Base-by-base conservation (phyloP, 2,797 vertebrate genomes). In the Peromyscus attwateri region DNA sequence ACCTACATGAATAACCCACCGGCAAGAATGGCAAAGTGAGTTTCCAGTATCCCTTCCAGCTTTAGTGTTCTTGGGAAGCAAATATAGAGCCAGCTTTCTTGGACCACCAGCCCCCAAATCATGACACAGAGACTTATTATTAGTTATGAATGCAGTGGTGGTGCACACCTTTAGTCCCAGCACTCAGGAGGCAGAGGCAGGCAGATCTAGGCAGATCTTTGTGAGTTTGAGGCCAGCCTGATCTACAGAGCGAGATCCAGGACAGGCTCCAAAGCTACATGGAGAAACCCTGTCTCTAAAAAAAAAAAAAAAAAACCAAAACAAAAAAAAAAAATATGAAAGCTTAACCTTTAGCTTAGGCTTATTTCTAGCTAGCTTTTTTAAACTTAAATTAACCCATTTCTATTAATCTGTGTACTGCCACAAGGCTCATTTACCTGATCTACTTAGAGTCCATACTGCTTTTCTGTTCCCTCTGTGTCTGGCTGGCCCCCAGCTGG, bases 191-290 rank as follows among this genome's bases (percentile, higher is more conserved):
- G 52, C 52, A 13, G 52, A 52, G 52, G 52, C 52, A 52, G 52
- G 52, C 14, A 3, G 3, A 52, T 52, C 2, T 52, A n/a, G n/a
- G n/a, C n/a, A n/a, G n/a, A n/a, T n/a, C n/a, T n/a, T 52, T 0
- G 13, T 14, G 52, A 52, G 52, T 52, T 52, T 0, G 52, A 52
- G 52, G 14, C 52, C 52, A 52, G 52, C 52, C 52, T 52, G 52
- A 13, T 52, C 13, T 52, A 52, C 52, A 52, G 52, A 52, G 52
- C 14, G 9, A 52, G 52, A 52, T 14, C 52, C 52, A 52, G 52
- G 52, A 52, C 52, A 52, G 52, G 13, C 52, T 3, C 52, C 13
- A 52, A 52, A 52, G 14, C 52, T 52, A 52, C 13, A 52, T 13
- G 13, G 52, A 52, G 52, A 52, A 52, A 52, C 52, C 13, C 14